A percentile compares a stretch with the other conserved stretches of the same genome.
phyloP scores from a whole-genome alignment of 2,797 vertebrate genomes.

The Aselliscus stoliczkanus region DNA sequence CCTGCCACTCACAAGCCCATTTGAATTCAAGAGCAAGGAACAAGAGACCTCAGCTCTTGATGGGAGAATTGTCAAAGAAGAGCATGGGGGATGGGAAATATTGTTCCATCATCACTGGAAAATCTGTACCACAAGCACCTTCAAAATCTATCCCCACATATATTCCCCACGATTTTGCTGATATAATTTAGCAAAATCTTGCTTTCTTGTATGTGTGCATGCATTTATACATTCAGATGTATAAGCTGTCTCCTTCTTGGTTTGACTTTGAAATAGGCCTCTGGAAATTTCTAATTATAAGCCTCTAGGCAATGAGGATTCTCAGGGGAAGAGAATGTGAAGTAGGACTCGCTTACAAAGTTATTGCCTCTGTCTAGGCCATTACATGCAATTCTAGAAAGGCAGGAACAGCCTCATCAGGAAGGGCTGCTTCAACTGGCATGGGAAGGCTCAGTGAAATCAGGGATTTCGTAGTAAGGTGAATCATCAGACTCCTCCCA shows the following conservation, averaged over 20 bases:
- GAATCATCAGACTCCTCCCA: conserved; percentile 5
- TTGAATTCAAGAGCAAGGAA: not conserved
- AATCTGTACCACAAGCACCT: not conserved
- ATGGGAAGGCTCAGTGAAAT: not conserved
- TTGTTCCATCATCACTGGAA: not conserved
- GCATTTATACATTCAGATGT: not conserved
- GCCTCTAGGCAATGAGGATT: not conserved
- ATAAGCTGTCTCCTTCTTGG: not conserved
- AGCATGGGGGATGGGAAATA: not conserved
- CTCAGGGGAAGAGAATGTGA: not conserved
- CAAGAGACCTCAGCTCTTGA: not conserved
- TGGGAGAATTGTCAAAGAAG: not conserved
- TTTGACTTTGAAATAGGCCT: not conserved
- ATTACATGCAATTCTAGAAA: not conserved
- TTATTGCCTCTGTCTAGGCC: not conserved
- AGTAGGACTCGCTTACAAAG: not conserved
- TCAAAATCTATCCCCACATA: not conserved
- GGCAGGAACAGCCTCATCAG: not conserved
- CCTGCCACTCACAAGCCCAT: not conserved
- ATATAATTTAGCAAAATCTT: not conserved
- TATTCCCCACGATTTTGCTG: not conserved
- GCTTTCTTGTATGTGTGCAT: not conserved
- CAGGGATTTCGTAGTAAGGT: not conserved
- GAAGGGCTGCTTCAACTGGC: not conserved
- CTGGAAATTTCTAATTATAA: not conserved